Base-by-base conservation (phyloP, 2,797 vertebrate species). In the Hydrocynus forskahlii region DNA sequence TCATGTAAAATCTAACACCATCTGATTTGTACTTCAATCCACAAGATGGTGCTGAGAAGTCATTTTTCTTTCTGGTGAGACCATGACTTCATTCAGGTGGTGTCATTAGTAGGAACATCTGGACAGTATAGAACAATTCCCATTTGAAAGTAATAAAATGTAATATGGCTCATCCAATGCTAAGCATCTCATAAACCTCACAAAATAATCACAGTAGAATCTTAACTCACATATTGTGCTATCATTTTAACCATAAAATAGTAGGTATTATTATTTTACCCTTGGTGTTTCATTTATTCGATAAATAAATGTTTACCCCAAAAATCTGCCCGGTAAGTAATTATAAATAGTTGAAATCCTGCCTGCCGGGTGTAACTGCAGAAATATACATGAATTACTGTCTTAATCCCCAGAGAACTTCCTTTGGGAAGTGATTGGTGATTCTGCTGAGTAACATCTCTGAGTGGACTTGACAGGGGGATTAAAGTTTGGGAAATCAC, bases 401-500 rank as follows among this genome's bases (percentile, higher is more conserved):
- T 69, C 8, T 69, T 69, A 69, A 48, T 23, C 19, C 66, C 25
- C 16, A 66, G 55, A 66, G 40, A 0, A 0, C 29, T 71, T 4
- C 10, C 29, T 57, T 68, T 64, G 12, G 38, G 7, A 67, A 29
- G 54, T 72, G 23, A 14, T n/a, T 38, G 10, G 3, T 14, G 23
- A 71, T 83, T 80, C 38, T 35, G 16, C 25, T 72, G 10, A 76
- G 45, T 59, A 83, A 59, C 21, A 35, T 68, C 9, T 71, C 55
- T 64, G 25, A 71, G 17, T 38, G 50, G 6, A 45, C 55, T 66
- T 71, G 64, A 76, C 70, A 60, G 43, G 76, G 45, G 57, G 9
- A 75, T 55, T 38, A 7, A 19, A 60, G 38, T 63, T 75, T 83
- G 64, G 13, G 75, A 85, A 66, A 83, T 76, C 9, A 66, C 74